phyloP scores from a whole-genome alignment of 37 sponge, comb jelly and placozoan genomes.

The Chondrilla cf. caribensis region DNA sequence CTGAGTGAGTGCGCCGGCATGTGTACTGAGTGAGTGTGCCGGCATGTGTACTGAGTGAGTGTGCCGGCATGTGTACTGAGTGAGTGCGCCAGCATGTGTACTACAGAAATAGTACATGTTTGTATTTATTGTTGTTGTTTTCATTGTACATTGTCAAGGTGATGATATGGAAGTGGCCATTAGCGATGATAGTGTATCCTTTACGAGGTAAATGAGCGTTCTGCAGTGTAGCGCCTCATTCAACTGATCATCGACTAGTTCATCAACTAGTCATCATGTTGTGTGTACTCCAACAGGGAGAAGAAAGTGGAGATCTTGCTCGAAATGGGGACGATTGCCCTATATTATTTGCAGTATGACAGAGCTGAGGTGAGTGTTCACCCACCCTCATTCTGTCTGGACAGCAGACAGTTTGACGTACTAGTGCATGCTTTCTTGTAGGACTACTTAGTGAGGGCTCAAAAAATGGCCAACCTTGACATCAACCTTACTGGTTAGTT shows the following conservation, averaged over 20 bases:
- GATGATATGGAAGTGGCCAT: neutral
- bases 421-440: too few species aligned
- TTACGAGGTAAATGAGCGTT: too few species aligned
- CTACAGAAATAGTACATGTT: neutral
- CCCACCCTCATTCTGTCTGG: neutral
- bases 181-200: neutral
- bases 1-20: conserved; percentile 29
- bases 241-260: too few species aligned
- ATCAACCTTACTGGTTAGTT: conserved; percentile 39
- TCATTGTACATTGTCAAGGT: too few species aligned
- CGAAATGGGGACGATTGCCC: conserved; percentile 52
- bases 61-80: neutral
- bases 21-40: neutral
- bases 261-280: too few species aligned
- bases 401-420: too few species aligned
- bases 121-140: neutral
- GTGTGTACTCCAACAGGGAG: too few species aligned
- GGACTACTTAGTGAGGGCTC: conserved; percentile 46
- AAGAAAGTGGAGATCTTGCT: conserved; percentile 46
- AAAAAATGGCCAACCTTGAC: conserved; percentile 13
- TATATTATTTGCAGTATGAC: conserved; percentile 56
- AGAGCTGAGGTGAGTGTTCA: conserved; percentile 36
- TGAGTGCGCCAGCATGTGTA: neutral
- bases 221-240: too few species aligned
- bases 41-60: neutral